A percentile compares a stretch with the other conserved stretches of the same genome.
Conservation (phyloP, 2,888 invertebrate species). For the Schizotus pectinicornis region DNA sequence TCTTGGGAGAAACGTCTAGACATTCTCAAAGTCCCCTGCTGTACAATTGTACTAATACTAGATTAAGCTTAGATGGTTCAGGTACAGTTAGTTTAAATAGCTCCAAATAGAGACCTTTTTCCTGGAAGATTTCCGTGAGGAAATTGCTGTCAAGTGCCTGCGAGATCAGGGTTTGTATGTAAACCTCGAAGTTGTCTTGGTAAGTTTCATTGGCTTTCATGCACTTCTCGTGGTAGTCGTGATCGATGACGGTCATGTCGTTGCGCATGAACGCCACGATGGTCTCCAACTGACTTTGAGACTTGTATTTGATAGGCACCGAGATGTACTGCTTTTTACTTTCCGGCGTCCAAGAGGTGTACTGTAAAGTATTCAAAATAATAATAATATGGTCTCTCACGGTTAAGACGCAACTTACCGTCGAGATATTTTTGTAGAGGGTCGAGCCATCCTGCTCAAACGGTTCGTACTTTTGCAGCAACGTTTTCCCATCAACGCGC, state of each 20-base stretch:
- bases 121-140: slow-evolving; percentile 86
- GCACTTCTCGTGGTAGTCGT: slow-evolving; percentile 73
- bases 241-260: slow-evolving; percentile 72
- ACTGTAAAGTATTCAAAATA: slow-evolving; percentile 62
- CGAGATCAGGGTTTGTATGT: slow-evolving; percentile 88
- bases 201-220: slow-evolving; percentile 79
- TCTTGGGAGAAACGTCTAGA: no score
- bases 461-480: slow-evolving; percentile 83
- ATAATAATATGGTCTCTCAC: slow-evolving; percentile 11
- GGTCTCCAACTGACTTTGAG: slow-evolving; percentile 78
- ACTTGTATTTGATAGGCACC: slow-evolving; percentile 77
- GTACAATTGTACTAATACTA: no score
- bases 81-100: no score
- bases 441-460: slow-evolving; percentile 82
- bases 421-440: slow-evolving; percentile 85
- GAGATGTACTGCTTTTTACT: slow-evolving; percentile 81
- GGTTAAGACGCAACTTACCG: slow-evolving; percentile 56
- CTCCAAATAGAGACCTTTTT: no score
- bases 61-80: no score
- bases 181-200: slow-evolving; percentile 89
- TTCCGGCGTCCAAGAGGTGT: slow-evolving; percentile 84
- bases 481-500: slow-evolving; percentile 86
- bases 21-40: no score
- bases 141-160: slow-evolving; percentile 90
- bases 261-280: slow-evolving; percentile 80